phyloP scores from a whole-genome alignment of 2,888 invertebrate species.

The Pseudococcus jackbeardsleyi region DNA sequence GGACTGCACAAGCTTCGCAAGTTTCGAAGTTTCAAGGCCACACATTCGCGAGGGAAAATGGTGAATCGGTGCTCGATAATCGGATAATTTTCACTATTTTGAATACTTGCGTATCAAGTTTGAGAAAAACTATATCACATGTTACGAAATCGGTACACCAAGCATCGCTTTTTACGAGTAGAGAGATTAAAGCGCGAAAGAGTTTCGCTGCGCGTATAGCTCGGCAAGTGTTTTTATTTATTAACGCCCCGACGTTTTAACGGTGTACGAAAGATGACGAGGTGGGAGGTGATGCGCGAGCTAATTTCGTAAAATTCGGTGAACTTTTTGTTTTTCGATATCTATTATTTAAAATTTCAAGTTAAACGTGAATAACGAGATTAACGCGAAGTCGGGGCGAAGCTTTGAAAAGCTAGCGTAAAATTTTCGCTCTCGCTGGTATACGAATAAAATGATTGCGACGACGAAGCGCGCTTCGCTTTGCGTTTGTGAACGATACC shows the following conservation, averaged over 20 bases:
- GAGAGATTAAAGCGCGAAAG: not conserved
- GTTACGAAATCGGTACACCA: not conserved
- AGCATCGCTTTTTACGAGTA: not conserved
- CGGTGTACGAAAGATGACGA: not conserved
- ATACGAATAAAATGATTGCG: not conserved
- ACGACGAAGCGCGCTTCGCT: not conserved
- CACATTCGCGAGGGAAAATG: no score
- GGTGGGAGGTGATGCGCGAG: not conserved
- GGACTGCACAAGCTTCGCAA: no score
- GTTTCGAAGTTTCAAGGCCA: no score
- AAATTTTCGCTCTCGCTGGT: not conserved
- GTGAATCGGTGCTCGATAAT: no score
- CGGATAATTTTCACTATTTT: no score
- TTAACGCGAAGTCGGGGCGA: not conserved
- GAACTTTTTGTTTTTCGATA: not conserved
- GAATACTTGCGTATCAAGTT: no score
- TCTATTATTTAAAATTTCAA: slow-evolving; percentile 12
- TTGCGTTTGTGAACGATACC: not conserved
- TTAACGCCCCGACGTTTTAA: not conserved
- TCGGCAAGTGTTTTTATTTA: not conserved
- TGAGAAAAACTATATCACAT: not conserved
- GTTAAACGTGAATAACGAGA: not conserved
- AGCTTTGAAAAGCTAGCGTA: not conserved
- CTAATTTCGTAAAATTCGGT: not conserved
- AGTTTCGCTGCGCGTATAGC: not conserved